Conservation (phyloP, 2,888 invertebrate species). For the Drosophila affinis region DNA sequence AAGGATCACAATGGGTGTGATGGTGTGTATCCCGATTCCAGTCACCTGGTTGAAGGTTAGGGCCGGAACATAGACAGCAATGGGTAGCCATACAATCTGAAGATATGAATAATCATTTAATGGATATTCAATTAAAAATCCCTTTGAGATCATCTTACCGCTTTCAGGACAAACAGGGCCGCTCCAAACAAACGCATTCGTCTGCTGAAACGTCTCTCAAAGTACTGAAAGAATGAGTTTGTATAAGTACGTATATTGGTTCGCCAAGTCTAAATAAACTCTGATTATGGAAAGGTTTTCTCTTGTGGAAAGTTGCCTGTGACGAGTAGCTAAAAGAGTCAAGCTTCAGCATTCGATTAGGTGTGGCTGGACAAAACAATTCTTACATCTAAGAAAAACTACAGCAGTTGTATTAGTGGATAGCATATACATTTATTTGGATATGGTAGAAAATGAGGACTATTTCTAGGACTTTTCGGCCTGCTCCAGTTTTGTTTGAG, state of each 20-base stretch:
- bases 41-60: conserved; percentile 89
- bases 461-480: conserved; percentile 7
- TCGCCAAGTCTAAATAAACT: neutral
- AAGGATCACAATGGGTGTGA: conserved; percentile 91
- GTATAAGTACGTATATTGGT: conserved; percentile 40
- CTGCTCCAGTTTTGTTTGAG: conserved; percentile 22
- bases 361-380: conserved; percentile 3
- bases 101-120: neutral
- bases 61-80: conserved; percentile 89
- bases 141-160: conserved; percentile 85
- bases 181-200: conserved; percentile 89
- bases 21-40: conserved; percentile 91
- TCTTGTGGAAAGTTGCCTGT: conserved; percentile 13
- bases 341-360: conserved; percentile 20
- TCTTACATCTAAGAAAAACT: conserved; percentile 36
- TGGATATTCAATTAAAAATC: neutral
- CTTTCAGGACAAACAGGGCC: conserved; percentile 87
- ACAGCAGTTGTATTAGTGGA: neutral
- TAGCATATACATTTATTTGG: conserved; percentile 17
- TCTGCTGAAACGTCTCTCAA: conserved; percentile 89
- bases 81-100: conserved; percentile 81
- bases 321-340: conserved; percentile 25
- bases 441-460: neutral
- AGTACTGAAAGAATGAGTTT: conserved; percentile 85
- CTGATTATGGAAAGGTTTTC: conserved; percentile 6